Conservation (phyloP, 2,113 vertebrate genomes). For the Muscicapa adusta region DNA sequence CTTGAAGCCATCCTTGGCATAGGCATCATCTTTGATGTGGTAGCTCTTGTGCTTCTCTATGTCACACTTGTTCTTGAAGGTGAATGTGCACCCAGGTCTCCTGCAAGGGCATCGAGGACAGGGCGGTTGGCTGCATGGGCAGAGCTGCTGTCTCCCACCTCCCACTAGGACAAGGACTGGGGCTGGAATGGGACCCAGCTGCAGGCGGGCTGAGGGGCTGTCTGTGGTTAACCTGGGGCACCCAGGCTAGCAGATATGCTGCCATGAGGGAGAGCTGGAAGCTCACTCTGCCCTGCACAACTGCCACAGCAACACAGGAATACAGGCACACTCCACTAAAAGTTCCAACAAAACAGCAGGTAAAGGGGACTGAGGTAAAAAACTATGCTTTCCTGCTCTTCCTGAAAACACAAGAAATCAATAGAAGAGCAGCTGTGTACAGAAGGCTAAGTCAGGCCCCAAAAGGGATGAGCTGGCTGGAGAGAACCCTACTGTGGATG, state of each 20-base stretch:
- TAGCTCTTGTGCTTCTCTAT: slow-evolving; percentile 99
- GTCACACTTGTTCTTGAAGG: slow-evolving; percentile 99
- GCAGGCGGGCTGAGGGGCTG: background rate
- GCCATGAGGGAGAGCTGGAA: background rate
- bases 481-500: background rate
- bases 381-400: background rate
- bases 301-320: background rate
- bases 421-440: background rate
- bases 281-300: background rate
- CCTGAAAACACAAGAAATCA: background rate
- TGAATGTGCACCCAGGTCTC: slow-evolving; percentile 94
- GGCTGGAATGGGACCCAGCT: background rate
- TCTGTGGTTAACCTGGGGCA: background rate
- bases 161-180: background rate
- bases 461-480: background rate
- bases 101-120: slow-evolving; percentile 63
- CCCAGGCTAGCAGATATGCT: background rate
- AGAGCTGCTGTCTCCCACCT: background rate
- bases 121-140: background rate
- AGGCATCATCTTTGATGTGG: slow-evolving; percentile 99
- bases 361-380: background rate
- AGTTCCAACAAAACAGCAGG: background rate
- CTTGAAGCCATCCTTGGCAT: slow-evolving; percentile 99
- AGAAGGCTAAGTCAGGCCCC: background rate
- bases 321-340: background rate